Evolutionary conservation across 1,140 invertebrate genomes (phyloP), one percentile per base, ranked within the genome.

Genomic region (Eriocheir sinensis): DNA sequence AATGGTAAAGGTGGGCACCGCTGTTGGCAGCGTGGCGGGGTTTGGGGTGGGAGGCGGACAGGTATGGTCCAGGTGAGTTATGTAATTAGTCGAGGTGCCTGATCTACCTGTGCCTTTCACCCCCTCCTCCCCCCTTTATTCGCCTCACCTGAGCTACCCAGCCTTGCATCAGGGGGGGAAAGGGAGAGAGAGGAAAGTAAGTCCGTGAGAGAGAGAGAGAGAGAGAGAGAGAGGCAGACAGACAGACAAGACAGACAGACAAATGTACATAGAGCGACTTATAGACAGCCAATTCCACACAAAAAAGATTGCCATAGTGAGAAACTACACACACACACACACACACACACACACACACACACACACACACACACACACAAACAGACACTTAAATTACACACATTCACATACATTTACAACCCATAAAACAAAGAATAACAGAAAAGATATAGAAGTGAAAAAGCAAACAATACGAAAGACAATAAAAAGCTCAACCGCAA

Each of bases 51-150:
- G 60, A n/a, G 60, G 60, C 21, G n/a, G 60, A 72, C 60, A 72
- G 60, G n/a, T 72, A 72, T 72, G 27, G n/a, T 21, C 60, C 60
- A 72, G 60, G 60, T 72, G 60, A 72, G 60, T 72, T 72, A 72
- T 72, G 60, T n/a, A 72, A 72, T 72, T 72, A 72, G 60, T 72
- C 12, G 17, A n/a, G 60, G n/a, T 72, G 60, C 60, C 60, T 72
- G 60, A 72, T 72, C 60, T 72, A 72, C 60, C 60, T n/a, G 60
- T n/a, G 60, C 21, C 60, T 21, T n/a, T 12, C 44, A 4, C 44
- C 44, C 44, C 44, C 15, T 48, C 44, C 44, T 15, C 44, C 44
- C 15, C 44, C 60, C 27, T 3, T n/a, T 72, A 21, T n/a, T 72
- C n/a, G 60, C 60, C 60, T 72, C 12, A 72, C 60, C 60, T 72